A percentile compares a stretch with the other conserved stretches of the same genome.
phyloP scores from a whole-genome alignment of 2,113 vertebrate genomes.

The human region GRCh38 chr18:75930501-75931000 shows the following conservation, averaged over 20 bases:
- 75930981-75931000: neutral
- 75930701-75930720: neutral
- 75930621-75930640: neutral
- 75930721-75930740: neutral
- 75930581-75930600: neutral
- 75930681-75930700: neutral
- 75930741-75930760: neutral
- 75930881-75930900: fast-evolving
- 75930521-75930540: neutral
- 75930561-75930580: neutral
- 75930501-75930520: neutral
- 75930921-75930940: neutral
- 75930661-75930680: neutral
- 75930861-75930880: neutral
- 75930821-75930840: neutral
- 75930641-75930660: neutral
- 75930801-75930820: neutral
- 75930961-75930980: neutral
- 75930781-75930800: neutral
- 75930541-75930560: neutral
- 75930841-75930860: neutral
- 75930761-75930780: neutral
- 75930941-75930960: neutral
- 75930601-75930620: neutral
- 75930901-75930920: neutral